These are phyloP conservation scores for Actinemys pallida DNA, from an alignment of 2,113 vertebrate genomes.

Conservation along the genomic window DNA sequence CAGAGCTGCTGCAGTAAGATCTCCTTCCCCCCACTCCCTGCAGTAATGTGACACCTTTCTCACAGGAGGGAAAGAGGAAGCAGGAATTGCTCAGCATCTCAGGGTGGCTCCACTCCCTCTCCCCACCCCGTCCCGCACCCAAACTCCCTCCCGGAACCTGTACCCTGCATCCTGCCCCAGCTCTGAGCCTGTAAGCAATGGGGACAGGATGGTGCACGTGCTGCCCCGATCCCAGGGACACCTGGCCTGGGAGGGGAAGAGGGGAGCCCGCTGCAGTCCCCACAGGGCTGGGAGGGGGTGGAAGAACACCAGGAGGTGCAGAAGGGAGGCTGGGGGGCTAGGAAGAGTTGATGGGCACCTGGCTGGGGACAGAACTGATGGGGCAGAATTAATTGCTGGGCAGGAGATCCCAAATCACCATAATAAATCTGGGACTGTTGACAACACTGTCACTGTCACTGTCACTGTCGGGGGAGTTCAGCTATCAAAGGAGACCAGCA, in stretches of 20 bases:
- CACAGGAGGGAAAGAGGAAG: not conserved
- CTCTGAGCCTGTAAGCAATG: not conserved
- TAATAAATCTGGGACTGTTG: too few species aligned
- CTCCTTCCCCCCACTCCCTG: not conserved
- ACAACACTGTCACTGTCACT: too few species aligned
- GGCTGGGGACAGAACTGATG: not conserved
- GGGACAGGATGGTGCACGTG: not conserved
- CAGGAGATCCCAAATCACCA: too few species aligned
- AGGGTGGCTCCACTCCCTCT: too few species aligned
- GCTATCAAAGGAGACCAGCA: too few species aligned
- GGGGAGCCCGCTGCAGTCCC: not conserved
- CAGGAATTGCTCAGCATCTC: too few species aligned
- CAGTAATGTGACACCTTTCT: not conserved
- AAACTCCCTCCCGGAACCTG: too few species aligned
- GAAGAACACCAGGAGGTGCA: not conserved
- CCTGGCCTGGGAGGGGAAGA: not conserved
- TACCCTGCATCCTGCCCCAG: too few species aligned
- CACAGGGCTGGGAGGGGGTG: not conserved
- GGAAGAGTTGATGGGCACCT: rapidly evolving
- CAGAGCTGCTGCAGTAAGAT: not conserved
- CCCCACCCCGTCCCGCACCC: too few species aligned
- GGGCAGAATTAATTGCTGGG: not conserved
- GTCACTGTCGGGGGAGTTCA: too few species aligned
- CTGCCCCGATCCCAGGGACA: not conserved
- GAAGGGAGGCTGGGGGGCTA: not conserved